Evolutionary conservation across 2,888 invertebrate species (phyloP).

Genomic region (Chalcis sispes): DNA sequence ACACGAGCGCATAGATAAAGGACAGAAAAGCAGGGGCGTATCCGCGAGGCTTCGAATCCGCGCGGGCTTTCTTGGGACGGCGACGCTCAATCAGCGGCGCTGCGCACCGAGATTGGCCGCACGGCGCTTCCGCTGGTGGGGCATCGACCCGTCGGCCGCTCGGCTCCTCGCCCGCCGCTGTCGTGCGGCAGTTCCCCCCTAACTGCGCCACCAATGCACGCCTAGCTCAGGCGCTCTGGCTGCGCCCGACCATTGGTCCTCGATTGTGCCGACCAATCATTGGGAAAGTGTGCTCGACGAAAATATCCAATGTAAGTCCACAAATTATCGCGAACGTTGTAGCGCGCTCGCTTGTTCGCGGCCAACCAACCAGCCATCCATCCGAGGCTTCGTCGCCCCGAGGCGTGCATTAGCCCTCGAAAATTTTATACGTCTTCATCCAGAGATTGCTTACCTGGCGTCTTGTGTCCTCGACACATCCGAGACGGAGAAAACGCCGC

Average conservation of each 20-base stretch:
- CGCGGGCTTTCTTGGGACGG: constrained; percentile 18
- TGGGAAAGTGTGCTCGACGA: constrained; percentile 86
- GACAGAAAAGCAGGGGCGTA: neutral
- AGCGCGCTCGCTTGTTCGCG: constrained; percentile 72
- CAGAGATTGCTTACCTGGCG: neutral
- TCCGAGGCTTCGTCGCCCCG: constrained; percentile 57
- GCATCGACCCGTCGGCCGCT: too few relatives aligned
- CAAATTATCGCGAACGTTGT: constrained; percentile 80
- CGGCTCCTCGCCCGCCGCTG: neutral
- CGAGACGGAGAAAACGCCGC: neutral
- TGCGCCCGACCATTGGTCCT: constrained; percentile 87
- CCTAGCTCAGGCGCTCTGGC: constrained; percentile 82
- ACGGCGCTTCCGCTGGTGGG: constrained; percentile 12
- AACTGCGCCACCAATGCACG: constrained; percentile 81
- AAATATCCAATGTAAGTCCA: constrained; percentile 86
- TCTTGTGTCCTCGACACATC: too few relatives aligned
- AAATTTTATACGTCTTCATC: neutral
- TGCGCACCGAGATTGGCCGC: neutral
- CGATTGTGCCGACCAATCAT: constrained; percentile 91
- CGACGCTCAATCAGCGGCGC: too few relatives aligned
- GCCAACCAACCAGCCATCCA: neutral
- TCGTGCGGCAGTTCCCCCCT: constrained; percentile 29
- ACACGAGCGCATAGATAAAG: too few relatives aligned
- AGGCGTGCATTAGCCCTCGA: neutral
- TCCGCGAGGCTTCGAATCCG: neutral